phyloP scores from a whole-genome alignment of 2,113 vertebrate species.

The Lophura nycthemera region DNA sequence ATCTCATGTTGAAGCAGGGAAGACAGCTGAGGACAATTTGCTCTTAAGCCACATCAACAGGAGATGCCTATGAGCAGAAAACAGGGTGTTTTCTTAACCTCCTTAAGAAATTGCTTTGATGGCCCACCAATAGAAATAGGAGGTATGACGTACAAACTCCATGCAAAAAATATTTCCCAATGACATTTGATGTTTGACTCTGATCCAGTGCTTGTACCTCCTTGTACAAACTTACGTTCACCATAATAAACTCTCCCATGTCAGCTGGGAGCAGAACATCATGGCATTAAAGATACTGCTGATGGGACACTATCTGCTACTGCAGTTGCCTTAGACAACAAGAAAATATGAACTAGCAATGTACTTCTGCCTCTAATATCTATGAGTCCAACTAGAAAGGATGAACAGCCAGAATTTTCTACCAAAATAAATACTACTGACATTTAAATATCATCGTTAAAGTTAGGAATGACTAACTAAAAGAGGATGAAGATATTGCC shows the following conservation, averaged over 20 bases:
- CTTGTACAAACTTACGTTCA: neutral
- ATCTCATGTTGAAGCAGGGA: accelerated
- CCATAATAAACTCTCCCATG: neutral
- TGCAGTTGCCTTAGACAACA: neutral
- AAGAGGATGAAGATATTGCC: neutral
- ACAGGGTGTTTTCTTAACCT: neutral
- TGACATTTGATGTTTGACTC: neutral
- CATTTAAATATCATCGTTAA: neutral
- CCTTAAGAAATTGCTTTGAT: neutral
- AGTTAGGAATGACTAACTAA: neutral
- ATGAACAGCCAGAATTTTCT: neutral
- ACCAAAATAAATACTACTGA: neutral
- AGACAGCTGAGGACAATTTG: neutral
- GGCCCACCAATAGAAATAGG: neutral
- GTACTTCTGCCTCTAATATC: neutral
- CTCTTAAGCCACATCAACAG: neutral
- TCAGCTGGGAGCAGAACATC: neutral
- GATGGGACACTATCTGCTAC: neutral
- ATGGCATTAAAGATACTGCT: neutral
- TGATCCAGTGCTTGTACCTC: neutral
- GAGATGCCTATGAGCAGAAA: accelerated
- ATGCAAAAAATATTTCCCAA: neutral
- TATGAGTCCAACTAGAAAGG: neutral
- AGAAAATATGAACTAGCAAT: neutral
- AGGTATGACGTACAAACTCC: neutral